phyloP scores from a whole-genome alignment of 2,113 vertebrate genomes.

The Zosterops pallidus region DNA sequence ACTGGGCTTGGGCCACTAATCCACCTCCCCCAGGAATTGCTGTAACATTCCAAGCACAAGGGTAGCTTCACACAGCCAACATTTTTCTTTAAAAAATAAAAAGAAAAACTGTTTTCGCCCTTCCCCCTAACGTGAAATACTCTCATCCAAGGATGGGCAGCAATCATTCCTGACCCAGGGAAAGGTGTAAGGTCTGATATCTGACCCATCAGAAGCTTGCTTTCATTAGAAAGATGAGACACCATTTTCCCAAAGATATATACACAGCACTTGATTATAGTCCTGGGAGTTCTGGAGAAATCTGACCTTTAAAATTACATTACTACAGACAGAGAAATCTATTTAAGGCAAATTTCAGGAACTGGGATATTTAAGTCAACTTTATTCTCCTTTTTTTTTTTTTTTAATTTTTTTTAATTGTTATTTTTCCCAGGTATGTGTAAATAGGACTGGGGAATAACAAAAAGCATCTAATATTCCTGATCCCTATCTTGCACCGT shows the following conservation, averaged over 20 bases:
- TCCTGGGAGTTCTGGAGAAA: slow-evolving; percentile 62
- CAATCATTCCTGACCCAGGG: slow-evolving; percentile 52
- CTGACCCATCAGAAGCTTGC: slow-evolving; percentile 52
- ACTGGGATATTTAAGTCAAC: slow-evolving; percentile 27
- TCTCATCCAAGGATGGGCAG: slow-evolving; percentile 26
- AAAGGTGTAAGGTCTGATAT: slow-evolving; percentile 71
- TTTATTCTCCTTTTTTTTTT: background rate
- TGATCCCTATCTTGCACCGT: background rate
- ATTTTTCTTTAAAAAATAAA: background rate
- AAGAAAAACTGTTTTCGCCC: background rate
- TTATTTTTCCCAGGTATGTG: background rate
- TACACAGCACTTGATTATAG: slow-evolving; percentile 45
- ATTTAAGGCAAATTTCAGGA: slow-evolving; percentile 50
- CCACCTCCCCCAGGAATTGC: background rate
- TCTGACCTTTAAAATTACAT: slow-evolving; percentile 60
- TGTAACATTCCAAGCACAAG: background rate
- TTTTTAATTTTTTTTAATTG: too few relatives aligned
- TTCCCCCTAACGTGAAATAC: slow-evolving; percentile 18
- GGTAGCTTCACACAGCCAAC: background rate
- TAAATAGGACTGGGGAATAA: background rate
- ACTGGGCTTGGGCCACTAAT: slow-evolving; percentile 21
- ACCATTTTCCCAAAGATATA: slow-evolving; percentile 52
- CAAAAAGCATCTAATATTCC: background rate
- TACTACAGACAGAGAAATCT: slow-evolving; percentile 40
- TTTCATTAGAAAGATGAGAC: slow-evolving; percentile 63